Conservation (phyloP, 2,888 invertebrate species). For the Congeria kusceri region DNA sequence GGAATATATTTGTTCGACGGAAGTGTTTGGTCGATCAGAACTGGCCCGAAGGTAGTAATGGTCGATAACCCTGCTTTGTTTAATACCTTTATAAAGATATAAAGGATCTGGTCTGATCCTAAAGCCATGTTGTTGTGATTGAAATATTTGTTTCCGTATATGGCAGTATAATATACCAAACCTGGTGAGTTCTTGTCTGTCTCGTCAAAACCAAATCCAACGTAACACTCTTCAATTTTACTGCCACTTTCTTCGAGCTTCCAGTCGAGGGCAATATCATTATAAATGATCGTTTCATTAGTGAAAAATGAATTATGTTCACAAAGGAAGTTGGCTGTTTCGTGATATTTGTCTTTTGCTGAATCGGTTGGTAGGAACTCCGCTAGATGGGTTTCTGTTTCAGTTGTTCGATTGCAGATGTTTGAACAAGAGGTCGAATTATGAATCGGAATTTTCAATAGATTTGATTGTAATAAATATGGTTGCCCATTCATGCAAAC, state of each 20-base stretch:
- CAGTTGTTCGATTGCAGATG: neutral
- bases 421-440: neutral
- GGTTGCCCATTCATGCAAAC: neutral
- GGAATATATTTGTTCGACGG: conserved; percentile 36
- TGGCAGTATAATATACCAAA: conserved; percentile 25
- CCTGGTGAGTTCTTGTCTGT: conserved; percentile 35
- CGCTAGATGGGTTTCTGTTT: neutral
- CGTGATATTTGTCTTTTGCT: neutral
- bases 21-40: conserved; percentile 67
- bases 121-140: conserved; percentile 52
- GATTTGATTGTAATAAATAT: conserved; percentile 6
- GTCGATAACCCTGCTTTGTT: conserved; percentile 59
- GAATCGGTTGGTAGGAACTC: no score
- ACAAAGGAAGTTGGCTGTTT: conserved; percentile 43
- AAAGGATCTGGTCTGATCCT: conserved; percentile 45
- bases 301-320: conserved; percentile 21
- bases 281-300: conserved; percentile 33
- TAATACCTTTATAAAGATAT: conserved; percentile 53
- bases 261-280: conserved; percentile 59
- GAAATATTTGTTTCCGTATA: conserved; percentile 16
- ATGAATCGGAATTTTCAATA: conserved; percentile 9
- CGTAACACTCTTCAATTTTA: conserved; percentile 56
- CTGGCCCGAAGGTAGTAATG: conserved; percentile 51
- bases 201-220: conserved; percentile 62
- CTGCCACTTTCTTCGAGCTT: conserved; percentile 40